A percentile compares a stretch with the other conserved stretches of the same genome.
These are phyloP conservation scores for Eulemur coronatus DNA, from an alignment of 2,797 vertebrate genomes.

Conservation along the genomic window DNA sequence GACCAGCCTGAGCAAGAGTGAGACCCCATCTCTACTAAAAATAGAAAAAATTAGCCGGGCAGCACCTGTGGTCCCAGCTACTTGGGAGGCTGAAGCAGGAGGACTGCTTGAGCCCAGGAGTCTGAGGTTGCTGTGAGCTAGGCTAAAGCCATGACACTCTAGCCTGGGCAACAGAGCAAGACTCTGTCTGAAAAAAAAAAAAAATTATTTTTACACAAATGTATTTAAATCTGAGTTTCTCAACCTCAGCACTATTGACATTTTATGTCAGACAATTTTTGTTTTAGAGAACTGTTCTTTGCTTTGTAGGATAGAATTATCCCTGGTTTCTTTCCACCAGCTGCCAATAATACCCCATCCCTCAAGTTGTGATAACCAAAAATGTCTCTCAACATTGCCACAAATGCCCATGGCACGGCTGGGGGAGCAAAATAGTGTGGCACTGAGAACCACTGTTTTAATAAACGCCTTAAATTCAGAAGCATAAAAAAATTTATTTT, in stretches of 20 bases:
- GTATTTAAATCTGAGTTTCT: neutral
- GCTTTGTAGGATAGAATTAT: neutral
- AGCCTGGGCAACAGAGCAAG: too few relatives aligned
- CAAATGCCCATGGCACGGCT: too few relatives aligned
- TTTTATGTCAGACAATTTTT: neutral
- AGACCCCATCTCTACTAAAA: too few relatives aligned
- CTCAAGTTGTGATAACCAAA: neutral
- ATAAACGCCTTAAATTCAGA: neutral
- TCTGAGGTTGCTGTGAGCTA: too few relatives aligned
- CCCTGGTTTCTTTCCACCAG: neutral
- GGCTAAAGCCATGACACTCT: too few relatives aligned
- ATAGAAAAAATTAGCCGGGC: too few relatives aligned
- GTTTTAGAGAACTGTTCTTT: neutral
- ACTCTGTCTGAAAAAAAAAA: too few relatives aligned
- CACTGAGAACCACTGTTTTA: neutral
- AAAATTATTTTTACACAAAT: neutral
- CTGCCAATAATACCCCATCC: neutral
- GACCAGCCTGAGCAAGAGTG: too few relatives aligned
- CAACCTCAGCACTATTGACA: neutral
- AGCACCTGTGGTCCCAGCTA: too few relatives aligned
- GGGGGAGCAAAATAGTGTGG: neutral
- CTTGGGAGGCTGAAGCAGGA: too few relatives aligned
- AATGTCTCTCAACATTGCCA: neutral
- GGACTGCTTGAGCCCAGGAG: too few relatives aligned
- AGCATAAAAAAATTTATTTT: neutral